A percentile compares a stretch with the other conserved stretches of the same genome.
Conservation (phyloP, 2,113 vertebrate genomes). For the Elgaria multicarinata region DNA sequence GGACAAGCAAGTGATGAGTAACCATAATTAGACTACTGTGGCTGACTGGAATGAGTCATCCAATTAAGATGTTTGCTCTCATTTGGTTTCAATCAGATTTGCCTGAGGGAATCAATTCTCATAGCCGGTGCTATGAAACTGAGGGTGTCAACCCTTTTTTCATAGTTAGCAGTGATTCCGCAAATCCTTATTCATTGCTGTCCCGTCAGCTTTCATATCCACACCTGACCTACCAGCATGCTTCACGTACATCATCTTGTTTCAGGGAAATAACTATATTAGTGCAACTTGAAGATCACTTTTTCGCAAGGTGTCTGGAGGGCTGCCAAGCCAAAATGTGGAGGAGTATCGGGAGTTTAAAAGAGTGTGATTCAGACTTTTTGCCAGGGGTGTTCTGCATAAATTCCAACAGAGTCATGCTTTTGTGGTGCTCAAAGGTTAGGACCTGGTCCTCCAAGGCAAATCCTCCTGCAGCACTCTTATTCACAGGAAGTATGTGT, state of each 20-base stretch:
- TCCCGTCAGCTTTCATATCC: neutral
- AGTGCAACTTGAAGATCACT: neutral
- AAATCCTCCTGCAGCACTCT: neutral
- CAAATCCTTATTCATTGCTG: neutral
- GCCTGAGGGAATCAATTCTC: neutral
- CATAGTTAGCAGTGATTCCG: neutral
- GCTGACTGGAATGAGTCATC: neutral
- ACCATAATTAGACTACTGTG: neutral
- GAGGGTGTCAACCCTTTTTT: neutral
- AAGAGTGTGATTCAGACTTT: neutral
- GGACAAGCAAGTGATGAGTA: neutral
- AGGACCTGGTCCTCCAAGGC: neutral
- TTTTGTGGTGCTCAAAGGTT: constrained; percentile 9
- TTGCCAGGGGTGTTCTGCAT: neutral
- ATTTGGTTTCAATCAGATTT: neutral
- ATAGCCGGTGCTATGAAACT: neutral
- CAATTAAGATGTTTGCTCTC: neutral
- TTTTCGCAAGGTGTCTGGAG: neutral
- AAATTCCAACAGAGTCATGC: neutral
- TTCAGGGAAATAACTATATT: neutral
- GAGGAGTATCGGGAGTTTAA: neutral
- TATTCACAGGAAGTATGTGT: neutral
- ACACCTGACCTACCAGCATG: neutral
- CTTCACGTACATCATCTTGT: neutral
- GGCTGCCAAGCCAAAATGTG: neutral